Evolutionary conservation across 2,888 invertebrate species (phyloP).

Genomic region (Pseudoips prasinana): DNA sequence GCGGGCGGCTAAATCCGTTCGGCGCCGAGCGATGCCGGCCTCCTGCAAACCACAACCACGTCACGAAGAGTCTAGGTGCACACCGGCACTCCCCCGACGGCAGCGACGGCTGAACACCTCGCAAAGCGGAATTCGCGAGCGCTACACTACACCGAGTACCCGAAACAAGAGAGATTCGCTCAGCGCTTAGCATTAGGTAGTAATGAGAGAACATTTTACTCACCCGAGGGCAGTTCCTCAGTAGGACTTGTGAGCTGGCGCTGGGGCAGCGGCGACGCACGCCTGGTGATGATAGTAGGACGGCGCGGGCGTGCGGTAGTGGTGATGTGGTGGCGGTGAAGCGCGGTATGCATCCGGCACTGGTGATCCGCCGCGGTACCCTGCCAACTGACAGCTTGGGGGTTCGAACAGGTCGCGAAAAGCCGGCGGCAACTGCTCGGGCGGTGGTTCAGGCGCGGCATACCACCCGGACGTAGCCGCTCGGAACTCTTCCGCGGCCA

Average conservation of each 20-base stretch:
- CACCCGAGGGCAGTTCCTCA: constrained; percentile 70
- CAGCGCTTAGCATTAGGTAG: constrained; percentile 36
- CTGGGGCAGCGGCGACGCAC: constrained; percentile 78
- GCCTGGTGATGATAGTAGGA: constrained; percentile 83
- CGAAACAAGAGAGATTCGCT: constrained; percentile 46
- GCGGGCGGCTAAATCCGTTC: constrained; percentile 75
- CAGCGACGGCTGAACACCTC: constrained; percentile 51
- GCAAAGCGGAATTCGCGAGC: constrained; percentile 66
- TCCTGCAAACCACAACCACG: constrained; percentile 79
- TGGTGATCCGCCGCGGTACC: constrained; percentile 74
- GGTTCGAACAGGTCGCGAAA: constrained; percentile 78
- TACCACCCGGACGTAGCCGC: constrained; percentile 78
- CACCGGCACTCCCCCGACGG: constrained; percentile 42
- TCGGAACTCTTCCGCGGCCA: constrained; percentile 81
- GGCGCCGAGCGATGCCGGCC: constrained; percentile 73
- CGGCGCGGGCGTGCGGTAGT: constrained; percentile 72
- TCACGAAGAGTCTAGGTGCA: constrained; percentile 62
- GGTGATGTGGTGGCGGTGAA: constrained; percentile 72
- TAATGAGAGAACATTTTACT: constrained; percentile 28
- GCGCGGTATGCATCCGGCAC: constrained; percentile 66
- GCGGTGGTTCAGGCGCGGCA: constrained; percentile 78
- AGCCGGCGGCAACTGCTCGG: constrained; percentile 68
- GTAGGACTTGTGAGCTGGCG: constrained; percentile 76
- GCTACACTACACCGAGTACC: constrained; percentile 28
- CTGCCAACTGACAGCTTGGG: constrained; percentile 74